These are phyloP conservation scores for Beaufortia kweichowensis DNA, from an alignment of 2,113 vertebrate genomes.

Conservation along the genomic window DNA sequence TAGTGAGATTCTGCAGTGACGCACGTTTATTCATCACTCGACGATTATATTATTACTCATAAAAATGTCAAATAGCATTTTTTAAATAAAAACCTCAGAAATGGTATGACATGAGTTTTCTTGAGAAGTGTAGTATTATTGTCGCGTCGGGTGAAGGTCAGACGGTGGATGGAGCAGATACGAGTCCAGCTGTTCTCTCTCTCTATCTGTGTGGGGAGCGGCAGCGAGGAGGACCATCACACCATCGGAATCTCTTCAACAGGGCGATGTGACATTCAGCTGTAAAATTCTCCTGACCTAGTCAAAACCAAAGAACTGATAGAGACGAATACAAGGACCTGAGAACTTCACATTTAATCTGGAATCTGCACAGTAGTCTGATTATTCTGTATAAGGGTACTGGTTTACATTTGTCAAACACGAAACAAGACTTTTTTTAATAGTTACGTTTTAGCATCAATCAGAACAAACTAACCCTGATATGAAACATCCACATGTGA, in stretches of 20 bases:
- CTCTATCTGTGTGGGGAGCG: conserved; percentile 54
- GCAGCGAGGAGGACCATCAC: conserved; percentile 11
- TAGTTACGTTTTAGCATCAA: no score
- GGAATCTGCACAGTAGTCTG: conserved; percentile 13
- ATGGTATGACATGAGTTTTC: not conserved
- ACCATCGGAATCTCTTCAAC: conserved; percentile 1
- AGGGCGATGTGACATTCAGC: conserved; percentile 54
- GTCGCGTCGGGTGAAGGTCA: not conserved
- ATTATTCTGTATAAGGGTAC: no score
- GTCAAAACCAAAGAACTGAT: conserved; percentile 40
- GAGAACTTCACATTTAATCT: conserved; percentile 45
- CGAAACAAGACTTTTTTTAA: no score
- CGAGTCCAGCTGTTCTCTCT: conserved; percentile 40
- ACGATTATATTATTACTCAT: no score
- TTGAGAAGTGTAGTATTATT: not conserved
- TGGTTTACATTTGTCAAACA: no score
- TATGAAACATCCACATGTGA: no score
- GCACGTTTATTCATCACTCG: conserved; percentile 7
- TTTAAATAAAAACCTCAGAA: not conserved
- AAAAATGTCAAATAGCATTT: not conserved
- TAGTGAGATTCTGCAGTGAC: conserved; percentile 78
- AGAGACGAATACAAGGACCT: conserved; percentile 30
- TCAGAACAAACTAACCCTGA: no score
- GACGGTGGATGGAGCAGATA: not conserved
- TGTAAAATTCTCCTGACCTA: conserved; percentile 38